These are phyloP conservation scores for Drosophila formosana DNA, from an alignment of 2,888 invertebrate genomes.

Conservation along the genomic window DNA sequence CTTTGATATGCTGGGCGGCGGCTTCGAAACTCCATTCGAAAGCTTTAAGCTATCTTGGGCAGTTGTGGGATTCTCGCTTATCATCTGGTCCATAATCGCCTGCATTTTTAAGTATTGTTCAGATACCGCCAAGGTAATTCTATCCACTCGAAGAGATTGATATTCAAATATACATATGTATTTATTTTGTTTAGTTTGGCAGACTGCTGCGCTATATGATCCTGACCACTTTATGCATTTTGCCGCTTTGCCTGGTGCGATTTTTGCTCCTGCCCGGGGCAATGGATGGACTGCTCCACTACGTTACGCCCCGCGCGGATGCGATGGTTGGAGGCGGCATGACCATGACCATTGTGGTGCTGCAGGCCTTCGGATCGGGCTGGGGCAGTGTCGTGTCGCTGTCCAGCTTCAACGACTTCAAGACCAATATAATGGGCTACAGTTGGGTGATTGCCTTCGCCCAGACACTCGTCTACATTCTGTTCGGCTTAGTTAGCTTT, in stretches of 20 bases:
- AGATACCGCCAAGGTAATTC: constrained; percentile 60
- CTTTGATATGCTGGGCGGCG: background rate
- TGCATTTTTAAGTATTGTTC: constrained; percentile 67
- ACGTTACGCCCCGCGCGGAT: constrained; percentile 29
- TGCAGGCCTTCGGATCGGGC: constrained; percentile 94
- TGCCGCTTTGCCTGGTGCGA: constrained; percentile 67
- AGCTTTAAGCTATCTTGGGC: constrained; percentile 70
- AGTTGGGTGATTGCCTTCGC: constrained; percentile 77
- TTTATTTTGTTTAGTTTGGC: constrained; percentile 70
- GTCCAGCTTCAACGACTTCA: constrained; percentile 92
- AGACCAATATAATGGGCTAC: constrained; percentile 88
- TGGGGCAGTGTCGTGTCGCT: constrained; percentile 93
- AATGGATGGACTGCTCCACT: constrained; percentile 43
- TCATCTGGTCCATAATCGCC: constrained; percentile 69
- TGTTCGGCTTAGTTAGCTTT: constrained; percentile 88
- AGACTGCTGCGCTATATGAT: constrained; percentile 69
- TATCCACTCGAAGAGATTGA: background rate
- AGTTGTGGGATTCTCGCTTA: constrained; percentile 53
- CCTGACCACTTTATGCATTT: constrained; percentile 48
- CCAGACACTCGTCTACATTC: constrained; percentile 70
- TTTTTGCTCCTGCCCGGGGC: constrained; percentile 77
- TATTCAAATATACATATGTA: background rate
- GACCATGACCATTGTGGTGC: constrained; percentile 55
- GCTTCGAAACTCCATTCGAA: fast-evolving
- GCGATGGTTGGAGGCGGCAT: constrained; percentile 17